Conservation (phyloP, 2,797 vertebrate species). For the Salarias fasciatus region DNA sequence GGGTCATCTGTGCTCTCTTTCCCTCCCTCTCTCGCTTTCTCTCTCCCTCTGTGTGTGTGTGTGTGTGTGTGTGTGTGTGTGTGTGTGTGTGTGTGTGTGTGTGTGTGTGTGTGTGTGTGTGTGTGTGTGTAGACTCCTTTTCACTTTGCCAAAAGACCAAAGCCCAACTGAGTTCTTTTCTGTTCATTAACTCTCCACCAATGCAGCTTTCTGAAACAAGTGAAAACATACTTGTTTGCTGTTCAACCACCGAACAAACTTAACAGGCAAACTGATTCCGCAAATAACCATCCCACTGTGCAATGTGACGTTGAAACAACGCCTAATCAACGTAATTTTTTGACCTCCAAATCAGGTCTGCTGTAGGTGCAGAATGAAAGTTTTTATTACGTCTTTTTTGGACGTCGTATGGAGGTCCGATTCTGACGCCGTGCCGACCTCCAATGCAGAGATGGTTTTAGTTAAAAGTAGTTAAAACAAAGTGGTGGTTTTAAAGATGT, state of each 20-base stretch:
- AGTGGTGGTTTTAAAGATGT: no score
- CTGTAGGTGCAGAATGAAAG: no score
- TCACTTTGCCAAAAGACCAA: slow-evolving; percentile 41
- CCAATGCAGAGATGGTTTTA: no score
- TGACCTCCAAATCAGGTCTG: no score
- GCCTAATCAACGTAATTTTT: no score
- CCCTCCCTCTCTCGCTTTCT: no score
- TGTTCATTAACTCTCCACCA: slow-evolving; percentile 57
- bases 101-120: slow-evolving; percentile 10
- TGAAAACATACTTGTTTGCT: slow-evolving; percentile 36
- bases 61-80: slow-evolving; percentile 12
- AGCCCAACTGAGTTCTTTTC: slow-evolving; percentile 50
- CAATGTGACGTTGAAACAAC: no score
- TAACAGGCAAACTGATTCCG: slow-evolving; percentile 33
- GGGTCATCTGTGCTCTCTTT: slow-evolving; percentile 39
- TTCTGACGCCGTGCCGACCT: no score
- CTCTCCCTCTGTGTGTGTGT: slow-evolving; percentile 12
- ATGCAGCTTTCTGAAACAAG: slow-evolving; percentile 34
- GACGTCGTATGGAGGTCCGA: no score
- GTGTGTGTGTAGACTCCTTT: slow-evolving; percentile 28
- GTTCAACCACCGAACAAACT: slow-evolving; percentile 32
- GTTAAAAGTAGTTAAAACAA: no score
- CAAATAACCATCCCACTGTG: slow-evolving; percentile 21
- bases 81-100: background rate
- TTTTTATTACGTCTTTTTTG: no score